phyloP scores from a whole-genome alignment of 2,888 invertebrate species.

The Bombyx huttoni region DNA sequence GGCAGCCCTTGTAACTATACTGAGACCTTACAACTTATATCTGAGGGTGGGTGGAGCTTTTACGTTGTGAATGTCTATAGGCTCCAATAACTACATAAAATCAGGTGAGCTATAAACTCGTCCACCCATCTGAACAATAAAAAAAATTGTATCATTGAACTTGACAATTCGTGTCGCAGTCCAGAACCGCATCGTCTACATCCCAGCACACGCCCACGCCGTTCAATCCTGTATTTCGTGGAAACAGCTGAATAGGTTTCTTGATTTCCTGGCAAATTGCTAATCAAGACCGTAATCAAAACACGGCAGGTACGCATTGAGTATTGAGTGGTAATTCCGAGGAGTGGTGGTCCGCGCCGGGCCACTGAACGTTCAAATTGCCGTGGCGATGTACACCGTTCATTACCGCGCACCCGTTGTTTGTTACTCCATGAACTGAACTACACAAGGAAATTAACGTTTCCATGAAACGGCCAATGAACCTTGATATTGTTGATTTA shows the following conservation, averaged over 20 bases:
- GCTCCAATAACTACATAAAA: no score
- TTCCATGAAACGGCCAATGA: slow-evolving; percentile 29
- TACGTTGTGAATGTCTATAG: no score
- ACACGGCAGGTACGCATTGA: slow-evolving; percentile 16
- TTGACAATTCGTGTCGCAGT: no score
- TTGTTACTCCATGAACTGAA: slow-evolving; percentile 44
- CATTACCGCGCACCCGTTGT: slow-evolving; percentile 40
- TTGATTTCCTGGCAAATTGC: slow-evolving; percentile 13
- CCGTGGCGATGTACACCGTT: slow-evolving; percentile 44
- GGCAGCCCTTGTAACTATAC: no score
- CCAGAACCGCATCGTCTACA: no score
- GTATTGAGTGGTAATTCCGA: slow-evolving; percentile 45
- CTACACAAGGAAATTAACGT: slow-evolving; percentile 44
- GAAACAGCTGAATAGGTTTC: neutral
- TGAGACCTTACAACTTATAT: no score
- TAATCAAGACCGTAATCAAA: slow-evolving; percentile 24
- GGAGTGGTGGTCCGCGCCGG: slow-evolving; percentile 50
- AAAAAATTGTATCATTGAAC: no score
- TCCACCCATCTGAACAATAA: no score
- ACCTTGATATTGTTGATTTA: slow-evolving; percentile 4
- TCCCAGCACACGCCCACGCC: no score
- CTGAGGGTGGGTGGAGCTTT: no score
- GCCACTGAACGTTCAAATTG: slow-evolving; percentile 61
- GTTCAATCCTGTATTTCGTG: no score
- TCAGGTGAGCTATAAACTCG: no score